phyloP scores from a whole-genome alignment of 2,113 vertebrate species.

The Neodon shergylaensis region DNA sequence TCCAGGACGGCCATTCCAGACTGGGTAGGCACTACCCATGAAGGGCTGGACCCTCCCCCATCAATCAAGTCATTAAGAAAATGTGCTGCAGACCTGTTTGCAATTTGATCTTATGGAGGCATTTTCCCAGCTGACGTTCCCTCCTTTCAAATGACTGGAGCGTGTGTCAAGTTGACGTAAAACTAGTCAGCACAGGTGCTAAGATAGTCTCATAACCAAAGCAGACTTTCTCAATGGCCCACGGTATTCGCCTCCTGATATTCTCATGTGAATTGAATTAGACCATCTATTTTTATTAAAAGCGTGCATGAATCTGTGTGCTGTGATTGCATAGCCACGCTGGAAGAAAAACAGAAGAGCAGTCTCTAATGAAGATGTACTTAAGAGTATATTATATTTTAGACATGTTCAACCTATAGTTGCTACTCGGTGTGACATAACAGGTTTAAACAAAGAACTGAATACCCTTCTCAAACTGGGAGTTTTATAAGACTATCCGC shows the following conservation, averaged over 20 bases:
- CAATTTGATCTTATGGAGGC: neutral
- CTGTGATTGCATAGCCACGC: neutral
- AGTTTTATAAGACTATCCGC: rapidly evolving
- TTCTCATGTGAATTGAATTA: conserved; percentile 11
- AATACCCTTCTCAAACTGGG: neutral
- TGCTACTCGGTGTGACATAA: neutral
- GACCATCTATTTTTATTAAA: conserved; percentile 17
- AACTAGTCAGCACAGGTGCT: neutral
- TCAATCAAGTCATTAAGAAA: neutral
- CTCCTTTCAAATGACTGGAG: neutral
- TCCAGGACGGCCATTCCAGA: neutral
- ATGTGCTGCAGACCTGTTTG: neutral
- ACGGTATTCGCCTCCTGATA: neutral
- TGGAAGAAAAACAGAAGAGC: conserved; percentile 25
- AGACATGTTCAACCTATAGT: neutral
- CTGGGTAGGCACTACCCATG: neutral
- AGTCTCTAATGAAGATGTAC: neutral
- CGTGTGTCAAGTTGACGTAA: neutral
- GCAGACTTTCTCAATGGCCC: neutral
- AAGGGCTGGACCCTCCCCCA: neutral
- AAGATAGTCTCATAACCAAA: neutral
- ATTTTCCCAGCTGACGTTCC: neutral
- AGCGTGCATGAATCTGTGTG: neutral
- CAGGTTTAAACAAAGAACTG: neutral
- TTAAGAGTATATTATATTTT: neutral